These are phyloP conservation scores for Leucophenga montana DNA, from an alignment of 2,888 invertebrate genomes.

Conservation along the genomic window DNA sequence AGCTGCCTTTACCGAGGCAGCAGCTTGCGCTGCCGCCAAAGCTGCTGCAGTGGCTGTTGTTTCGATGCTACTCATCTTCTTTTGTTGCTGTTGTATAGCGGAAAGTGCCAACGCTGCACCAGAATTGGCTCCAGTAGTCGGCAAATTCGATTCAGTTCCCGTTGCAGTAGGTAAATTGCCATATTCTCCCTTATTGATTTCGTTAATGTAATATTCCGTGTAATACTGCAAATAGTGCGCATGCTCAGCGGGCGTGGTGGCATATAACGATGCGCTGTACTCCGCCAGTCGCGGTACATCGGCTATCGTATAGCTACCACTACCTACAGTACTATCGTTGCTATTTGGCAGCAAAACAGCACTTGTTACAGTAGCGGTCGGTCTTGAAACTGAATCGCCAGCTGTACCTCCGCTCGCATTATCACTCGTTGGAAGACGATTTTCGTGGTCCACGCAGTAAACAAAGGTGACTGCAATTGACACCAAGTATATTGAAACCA, in stretches of 20 bases:
- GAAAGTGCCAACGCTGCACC: conserved; percentile 93
- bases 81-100: conserved; percentile 78
- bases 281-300: conserved; percentile 84
- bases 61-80: conserved; percentile 69
- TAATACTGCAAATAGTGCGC: conserved; percentile 82
- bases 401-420: neutral
- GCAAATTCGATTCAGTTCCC: conserved; percentile 28
- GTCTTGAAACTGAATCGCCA: conserved; percentile 19
- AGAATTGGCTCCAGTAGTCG: conserved; percentile 79
- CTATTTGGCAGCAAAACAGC: neutral
- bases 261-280: conserved; percentile 83
- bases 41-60: conserved; percentile 70
- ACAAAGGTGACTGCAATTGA: conserved; percentile 68
- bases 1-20: conserved; percentile 70
- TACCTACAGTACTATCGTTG: neutral
- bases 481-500: neutral
- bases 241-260: conserved; percentile 81
- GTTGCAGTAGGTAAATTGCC: conserved; percentile 60
- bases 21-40: conserved; percentile 66
- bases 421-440: conserved; percentile 55
- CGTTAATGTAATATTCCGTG: conserved; percentile 79
- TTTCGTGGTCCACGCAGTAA: conserved; percentile 73
- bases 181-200: conserved; percentile 69
- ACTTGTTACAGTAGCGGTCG: conserved; percentile 20
- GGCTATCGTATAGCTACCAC: conserved; percentile 74